A percentile compares a stretch with the other conserved stretches of the same genome.
These are phyloP conservation scores for Anagrus nilaparvatae DNA, from an alignment of 1,140 invertebrate species.

Conservation along the genomic window DNA sequence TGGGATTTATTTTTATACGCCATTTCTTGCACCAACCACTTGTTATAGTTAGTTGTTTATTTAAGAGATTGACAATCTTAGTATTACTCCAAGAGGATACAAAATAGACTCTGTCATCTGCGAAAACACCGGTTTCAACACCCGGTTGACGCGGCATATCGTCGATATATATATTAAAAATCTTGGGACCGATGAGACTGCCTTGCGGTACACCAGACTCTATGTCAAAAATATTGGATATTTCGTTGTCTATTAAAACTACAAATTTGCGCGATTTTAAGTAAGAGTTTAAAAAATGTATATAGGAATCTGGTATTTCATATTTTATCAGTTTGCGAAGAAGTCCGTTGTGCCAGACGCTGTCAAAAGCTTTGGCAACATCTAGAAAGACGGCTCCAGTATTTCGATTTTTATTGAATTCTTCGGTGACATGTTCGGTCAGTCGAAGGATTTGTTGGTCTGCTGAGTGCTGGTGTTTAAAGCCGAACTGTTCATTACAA, in stretches of 20 bases:
- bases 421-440: constrained; percentile 1
- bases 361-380: not conserved
- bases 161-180: constrained; percentile 14
- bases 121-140: constrained; percentile 11
- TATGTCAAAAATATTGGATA: not conserved
- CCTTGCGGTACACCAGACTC: constrained; percentile 13
- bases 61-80: not conserved
- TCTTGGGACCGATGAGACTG: constrained; percentile 6
- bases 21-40: too few species aligned
- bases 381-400: too few species aligned
- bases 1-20: too few species aligned
- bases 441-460: constrained; percentile 6
- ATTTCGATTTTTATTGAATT: not conserved
- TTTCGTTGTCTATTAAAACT: not conserved
- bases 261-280: not conserved
- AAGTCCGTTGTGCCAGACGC: not conserved
- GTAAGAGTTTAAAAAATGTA: not conserved
- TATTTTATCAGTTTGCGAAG: not conserved
- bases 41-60: too few species aligned
- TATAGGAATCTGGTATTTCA: not conserved
- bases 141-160: constrained; percentile 7
- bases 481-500: not conserved
- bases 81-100: not conserved
- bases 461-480: not conserved
- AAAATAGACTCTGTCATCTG: constrained; percentile 11